Evolutionary conservation across 2,888 invertebrate genomes (phyloP).

Genomic region (Sminthurides aquaticus): DNA sequence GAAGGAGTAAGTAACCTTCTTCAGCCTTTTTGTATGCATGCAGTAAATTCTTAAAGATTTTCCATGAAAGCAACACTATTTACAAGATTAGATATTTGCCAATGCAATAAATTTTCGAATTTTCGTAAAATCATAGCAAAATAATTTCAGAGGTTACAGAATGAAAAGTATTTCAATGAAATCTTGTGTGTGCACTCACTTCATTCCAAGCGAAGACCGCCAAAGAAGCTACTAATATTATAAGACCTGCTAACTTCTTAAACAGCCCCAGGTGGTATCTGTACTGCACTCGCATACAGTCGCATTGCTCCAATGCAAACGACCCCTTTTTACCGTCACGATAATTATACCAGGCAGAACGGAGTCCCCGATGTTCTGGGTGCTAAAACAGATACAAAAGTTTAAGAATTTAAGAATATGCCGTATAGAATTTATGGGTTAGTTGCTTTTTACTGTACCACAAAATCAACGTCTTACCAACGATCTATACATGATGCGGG

Average conservation of each 20-base stretch:
- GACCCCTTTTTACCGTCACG: constrained; percentile 15
- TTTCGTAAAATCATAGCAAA: no score
- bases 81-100: no score
- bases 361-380: constrained; percentile 14
- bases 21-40: no score
- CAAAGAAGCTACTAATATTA: constrained; percentile 30
- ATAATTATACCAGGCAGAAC: constrained; percentile 31
- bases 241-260: constrained; percentile 37
- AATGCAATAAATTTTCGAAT: no score
- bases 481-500: not conserved
- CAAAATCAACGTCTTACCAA: not conserved
- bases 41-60: no score
- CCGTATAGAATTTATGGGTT: not conserved
- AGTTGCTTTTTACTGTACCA: not conserved
- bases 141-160: no score
- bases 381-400: constrained; percentile 1
- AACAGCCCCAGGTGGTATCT: constrained; percentile 38
- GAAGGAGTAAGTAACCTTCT: no score
- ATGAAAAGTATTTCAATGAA: no score
- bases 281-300: constrained; percentile 38
- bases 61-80: no score
- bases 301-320: constrained; percentile 33
- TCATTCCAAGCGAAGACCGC: constrained; percentile 73
- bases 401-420: not conserved
- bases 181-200: constrained; percentile 50